Evolutionary conservation across 30 jellyfish, hydroid and myxozoan genomes (phyloP), one percentile per base, ranked within the genome.

Genomic region (Chironex yamaguchii): DNA sequence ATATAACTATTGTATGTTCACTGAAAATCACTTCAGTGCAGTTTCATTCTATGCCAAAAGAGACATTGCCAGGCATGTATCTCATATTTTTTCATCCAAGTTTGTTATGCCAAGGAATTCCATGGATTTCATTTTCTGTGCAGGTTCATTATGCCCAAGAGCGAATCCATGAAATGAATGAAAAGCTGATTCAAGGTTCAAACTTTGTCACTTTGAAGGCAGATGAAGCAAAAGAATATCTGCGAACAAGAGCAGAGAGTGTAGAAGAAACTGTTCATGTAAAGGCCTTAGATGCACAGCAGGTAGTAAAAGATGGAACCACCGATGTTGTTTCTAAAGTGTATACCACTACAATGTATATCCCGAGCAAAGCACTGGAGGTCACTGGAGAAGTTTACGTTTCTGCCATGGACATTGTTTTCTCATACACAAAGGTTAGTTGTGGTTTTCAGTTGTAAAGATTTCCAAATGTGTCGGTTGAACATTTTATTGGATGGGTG

Each of bases 131-230:
- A 36, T 21, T 28, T 52, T 27, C 9, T 4, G 63, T 49, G 3
- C 87, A 94, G 99, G 99, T 94, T 48, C 90, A 81, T 20, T 94
- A 94, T 83, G 97, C 99, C 4, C 99, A 94, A 64, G 90, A 79
- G 21, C 85, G 90, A 25, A 82, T 94, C 11, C 58, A 76, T 52
- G 99, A 94, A n/a, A 84, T 94, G 94, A 94, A 95, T 51, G 89
- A 50, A 52, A 94, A 89, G 54, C 71, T 94, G 23, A 76, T 34
- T 49, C 99, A 88, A 70, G 99, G 99, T 50, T 73, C 99, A n/a
- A 88, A 94, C 72, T 94, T 75, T 62, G 96, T 94, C 25, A 62
- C 93, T 25, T 89, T 48, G 36, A 94, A 93, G 49, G 77, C 92
- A 1, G 76, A 35, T 4, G 99, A 94, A 34, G 92, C 97, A 1